phyloP scores from a whole-genome alignment of 2,888 invertebrate species.

The Clunio marinus region DNA sequence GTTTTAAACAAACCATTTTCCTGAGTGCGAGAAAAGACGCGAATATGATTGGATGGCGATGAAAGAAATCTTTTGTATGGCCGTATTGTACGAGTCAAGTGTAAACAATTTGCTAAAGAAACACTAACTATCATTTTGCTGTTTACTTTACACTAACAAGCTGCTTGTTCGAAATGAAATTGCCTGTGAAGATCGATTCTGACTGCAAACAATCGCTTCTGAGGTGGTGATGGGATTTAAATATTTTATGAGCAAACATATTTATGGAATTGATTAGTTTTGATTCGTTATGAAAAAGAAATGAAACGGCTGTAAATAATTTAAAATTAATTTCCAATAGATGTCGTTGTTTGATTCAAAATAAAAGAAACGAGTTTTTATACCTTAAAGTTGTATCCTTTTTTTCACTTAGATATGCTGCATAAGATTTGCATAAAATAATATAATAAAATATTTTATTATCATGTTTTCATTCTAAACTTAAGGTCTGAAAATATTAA shows the following conservation, averaged over 20 bases:
- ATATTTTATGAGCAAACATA: conserved; percentile 23
- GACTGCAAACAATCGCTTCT: not conserved
- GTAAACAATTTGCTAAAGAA: conserved; percentile 5
- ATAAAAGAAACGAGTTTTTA: too few species aligned
- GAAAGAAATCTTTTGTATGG: conserved; percentile 35
- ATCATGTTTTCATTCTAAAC: too few species aligned
- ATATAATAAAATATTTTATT: too few species aligned
- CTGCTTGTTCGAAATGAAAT: not conserved
- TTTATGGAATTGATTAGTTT: too few species aligned
- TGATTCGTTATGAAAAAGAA: too few species aligned
- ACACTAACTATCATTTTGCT: conserved; percentile 6
- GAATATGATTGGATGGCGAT: conserved; percentile 17
- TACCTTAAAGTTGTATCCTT: too few species aligned
- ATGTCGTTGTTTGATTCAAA: too few species aligned
- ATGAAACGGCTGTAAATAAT: too few species aligned
- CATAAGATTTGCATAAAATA: too few species aligned
- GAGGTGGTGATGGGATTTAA: not conserved
- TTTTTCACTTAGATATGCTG: too few species aligned
- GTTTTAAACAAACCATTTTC: conserved; percentile 6
- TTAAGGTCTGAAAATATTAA: too few species aligned
- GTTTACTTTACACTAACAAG: conserved; percentile 8
- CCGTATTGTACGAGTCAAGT: not conserved
- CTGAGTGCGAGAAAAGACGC: not conserved
- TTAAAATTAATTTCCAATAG: too few species aligned
- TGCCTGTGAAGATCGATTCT: not conserved